These are phyloP conservation scores for Axis porcinus DNA, from an alignment of 2,113 vertebrate genomes.

Conservation along the genomic window DNA sequence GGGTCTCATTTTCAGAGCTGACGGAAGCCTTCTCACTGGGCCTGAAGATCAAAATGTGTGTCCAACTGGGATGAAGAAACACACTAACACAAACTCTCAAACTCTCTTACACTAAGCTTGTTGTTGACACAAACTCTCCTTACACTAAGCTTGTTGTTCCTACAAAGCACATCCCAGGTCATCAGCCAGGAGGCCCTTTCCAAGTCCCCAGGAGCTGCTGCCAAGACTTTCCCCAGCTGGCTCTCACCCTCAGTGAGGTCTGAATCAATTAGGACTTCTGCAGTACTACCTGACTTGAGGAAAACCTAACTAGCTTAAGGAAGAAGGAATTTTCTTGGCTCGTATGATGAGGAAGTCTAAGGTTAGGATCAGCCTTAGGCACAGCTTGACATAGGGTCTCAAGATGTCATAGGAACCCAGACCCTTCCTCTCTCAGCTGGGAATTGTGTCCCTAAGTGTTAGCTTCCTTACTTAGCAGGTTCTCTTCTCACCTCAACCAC, in stretches of 20 bases:
- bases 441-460: neutral
- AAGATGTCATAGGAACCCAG: neutral
- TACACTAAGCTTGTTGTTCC: neutral
- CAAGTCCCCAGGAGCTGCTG: neutral
- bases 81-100: neutral
- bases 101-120: neutral
- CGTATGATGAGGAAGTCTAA: neutral
- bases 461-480: neutral
- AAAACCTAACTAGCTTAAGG: neutral
- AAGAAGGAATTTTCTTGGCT: neutral
- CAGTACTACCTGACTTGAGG: neutral
- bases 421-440: neutral
- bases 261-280: neutral
- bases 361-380: neutral
- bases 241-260: neutral
- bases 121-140: neutral
- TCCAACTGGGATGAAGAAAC: neutral
- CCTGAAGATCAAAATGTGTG: conserved; percentile 38
- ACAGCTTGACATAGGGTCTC: neutral
- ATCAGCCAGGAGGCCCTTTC: neutral
- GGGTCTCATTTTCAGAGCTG: conserved; percentile 26
- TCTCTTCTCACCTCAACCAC: neutral
- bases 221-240: neutral
- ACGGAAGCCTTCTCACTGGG: conserved; percentile 16
- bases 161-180: neutral